Percentiles rank a stretch among this genome's conserved stretches.
phyloP scores from a whole-genome alignment of 2,113 vertebrate species.

The Phoenicopterus ruber region DNA sequence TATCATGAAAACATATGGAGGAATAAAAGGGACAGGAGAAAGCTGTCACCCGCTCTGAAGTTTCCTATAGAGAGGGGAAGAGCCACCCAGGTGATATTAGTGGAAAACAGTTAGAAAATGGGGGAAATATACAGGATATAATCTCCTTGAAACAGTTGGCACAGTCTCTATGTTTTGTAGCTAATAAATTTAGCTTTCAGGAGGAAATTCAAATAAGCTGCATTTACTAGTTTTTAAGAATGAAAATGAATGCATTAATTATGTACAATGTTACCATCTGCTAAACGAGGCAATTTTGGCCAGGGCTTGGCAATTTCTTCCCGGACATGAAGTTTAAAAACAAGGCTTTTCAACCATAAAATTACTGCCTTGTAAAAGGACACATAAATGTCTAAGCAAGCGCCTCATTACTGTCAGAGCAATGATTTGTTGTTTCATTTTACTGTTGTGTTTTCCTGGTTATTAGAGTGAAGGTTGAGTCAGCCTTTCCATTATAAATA shows the following conservation, averaged over 20 bases:
- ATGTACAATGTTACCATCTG: conserved; percentile 6
- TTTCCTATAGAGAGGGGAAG: neutral
- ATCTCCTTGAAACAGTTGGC: neutral
- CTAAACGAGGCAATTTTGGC: conserved; percentile 10
- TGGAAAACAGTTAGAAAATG: conserved; percentile 17
- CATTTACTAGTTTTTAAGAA: conserved; percentile 38
- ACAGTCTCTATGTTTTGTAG: neutral
- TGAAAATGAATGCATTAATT: conserved; percentile 34
- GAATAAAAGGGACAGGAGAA: neutral
- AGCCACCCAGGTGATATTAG: neutral
- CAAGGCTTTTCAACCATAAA: conserved; percentile 32
- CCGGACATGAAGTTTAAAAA: neutral
- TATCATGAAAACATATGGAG: neutral
- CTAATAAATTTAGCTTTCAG: conserved; percentile 54
- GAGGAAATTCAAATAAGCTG: conserved; percentile 13
- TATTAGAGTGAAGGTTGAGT: conserved; percentile 5
- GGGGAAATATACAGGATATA: neutral
- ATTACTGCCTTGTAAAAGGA: conserved; percentile 35
- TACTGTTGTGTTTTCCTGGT: neutral
- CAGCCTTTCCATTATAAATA: neutral
- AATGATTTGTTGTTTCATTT: conserved; percentile 44
- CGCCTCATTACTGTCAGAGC: conserved; percentile 10
- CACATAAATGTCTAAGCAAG: conserved; percentile 26
- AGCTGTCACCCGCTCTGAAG: neutral
- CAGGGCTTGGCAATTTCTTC: neutral